Evolutionary conservation across 37 sponge, comb jelly and placozoan genomes (phyloP).

Genomic region (Amphimedon queenslandica): DNA sequence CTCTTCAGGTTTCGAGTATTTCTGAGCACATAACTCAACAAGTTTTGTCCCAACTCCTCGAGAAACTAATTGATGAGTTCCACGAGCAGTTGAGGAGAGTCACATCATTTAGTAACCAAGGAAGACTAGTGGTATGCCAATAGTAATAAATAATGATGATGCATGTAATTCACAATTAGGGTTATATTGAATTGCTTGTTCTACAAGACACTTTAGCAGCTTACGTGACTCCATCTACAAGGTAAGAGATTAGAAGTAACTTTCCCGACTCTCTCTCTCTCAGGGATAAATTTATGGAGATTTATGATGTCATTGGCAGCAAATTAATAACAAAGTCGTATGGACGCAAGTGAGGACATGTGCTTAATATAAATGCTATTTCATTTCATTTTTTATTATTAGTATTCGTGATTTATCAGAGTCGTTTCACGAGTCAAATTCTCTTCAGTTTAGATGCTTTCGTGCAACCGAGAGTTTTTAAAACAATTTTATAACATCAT

Average conservation of each 20-base stretch:
- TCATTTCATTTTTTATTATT: too few species aligned
- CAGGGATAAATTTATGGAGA: too few species aligned
- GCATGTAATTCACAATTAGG: neutral
- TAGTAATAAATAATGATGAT: neutral
- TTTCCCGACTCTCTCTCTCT: too few species aligned
- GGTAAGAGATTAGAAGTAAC: too few species aligned
- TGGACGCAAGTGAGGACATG: too few species aligned
- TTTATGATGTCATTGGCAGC: too few species aligned
- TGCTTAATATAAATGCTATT: too few species aligned
- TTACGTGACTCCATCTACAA: neutral
- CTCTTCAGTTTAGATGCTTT: neutral
- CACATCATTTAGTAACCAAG: conserved; percentile 60
- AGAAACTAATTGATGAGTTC: conserved; percentile 40
- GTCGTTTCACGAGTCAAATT: neutral
- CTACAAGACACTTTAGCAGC: neutral
- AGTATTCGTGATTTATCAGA: neutral
- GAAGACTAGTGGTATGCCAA: conserved; percentile 56
- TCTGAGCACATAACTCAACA: conserved; percentile 43
- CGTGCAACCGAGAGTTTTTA: neutral
- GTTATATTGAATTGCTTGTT: neutral
- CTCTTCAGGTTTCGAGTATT: conserved; percentile 53
- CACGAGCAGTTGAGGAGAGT: conserved; percentile 26
- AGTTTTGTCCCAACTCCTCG: conserved; percentile 50
- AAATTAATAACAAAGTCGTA: too few species aligned
- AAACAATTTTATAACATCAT: neutral